phyloP scores from a whole-genome alignment of 2,888 invertebrate genomes.

The Tenthredo livida region DNA sequence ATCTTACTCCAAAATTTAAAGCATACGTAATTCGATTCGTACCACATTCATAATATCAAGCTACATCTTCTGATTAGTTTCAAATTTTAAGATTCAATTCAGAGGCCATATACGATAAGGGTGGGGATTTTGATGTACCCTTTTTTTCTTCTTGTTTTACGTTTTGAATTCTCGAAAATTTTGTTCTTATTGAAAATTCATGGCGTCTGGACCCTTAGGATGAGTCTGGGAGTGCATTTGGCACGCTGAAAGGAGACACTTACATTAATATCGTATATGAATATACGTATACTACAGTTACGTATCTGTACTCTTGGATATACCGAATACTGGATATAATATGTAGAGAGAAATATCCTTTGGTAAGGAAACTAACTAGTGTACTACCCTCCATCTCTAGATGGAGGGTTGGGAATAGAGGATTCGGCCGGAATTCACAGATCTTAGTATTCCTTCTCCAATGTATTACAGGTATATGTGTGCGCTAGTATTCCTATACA shows the following conservation, averaged over 20 bases:
- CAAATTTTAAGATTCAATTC: not conserved
- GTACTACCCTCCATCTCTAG: not conserved
- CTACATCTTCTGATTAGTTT: not conserved
- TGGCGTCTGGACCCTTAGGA: not conserved
- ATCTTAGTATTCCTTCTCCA: slow-evolving; percentile 26
- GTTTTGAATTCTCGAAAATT: not conserved
- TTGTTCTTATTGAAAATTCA: not conserved
- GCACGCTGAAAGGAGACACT: not conserved
- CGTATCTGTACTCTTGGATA: not conserved
- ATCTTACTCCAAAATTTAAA: not conserved
- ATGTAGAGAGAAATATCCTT: slow-evolving; percentile 22
- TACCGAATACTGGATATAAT: not conserved
- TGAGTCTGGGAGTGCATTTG: not conserved
- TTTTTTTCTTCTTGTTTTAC: not conserved
- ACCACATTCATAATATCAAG: not conserved
- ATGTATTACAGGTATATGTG: not conserved
- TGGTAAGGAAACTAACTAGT: slow-evolving; percentile 14
- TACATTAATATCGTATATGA: not conserved
- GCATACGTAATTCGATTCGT: not conserved
- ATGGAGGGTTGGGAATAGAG: slow-evolving; percentile 12
- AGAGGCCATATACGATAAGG: not conserved
- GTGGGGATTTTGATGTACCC: not conserved
- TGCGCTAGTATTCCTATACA: not conserved
- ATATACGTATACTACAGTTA: not conserved
- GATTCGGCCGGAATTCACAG: slow-evolving; percentile 42